Conservation (phyloP, 2,888 invertebrate species). For the Rotaria sp. region DNA sequence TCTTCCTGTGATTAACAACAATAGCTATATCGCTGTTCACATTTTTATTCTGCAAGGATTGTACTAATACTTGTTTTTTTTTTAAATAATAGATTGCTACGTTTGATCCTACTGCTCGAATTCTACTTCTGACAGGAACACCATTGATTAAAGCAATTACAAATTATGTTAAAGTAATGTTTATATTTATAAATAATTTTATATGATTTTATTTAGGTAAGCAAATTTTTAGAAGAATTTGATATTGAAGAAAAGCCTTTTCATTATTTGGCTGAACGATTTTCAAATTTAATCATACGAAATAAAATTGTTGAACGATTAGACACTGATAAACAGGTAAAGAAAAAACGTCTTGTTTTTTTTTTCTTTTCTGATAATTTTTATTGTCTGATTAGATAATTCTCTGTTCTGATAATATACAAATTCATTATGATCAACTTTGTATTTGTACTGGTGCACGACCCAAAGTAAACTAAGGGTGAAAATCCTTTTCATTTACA, state of each 20-base stretch:
- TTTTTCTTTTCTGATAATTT: conserved; percentile 31
- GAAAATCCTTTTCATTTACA: conserved; percentile 26
- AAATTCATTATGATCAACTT: conserved; percentile 68
- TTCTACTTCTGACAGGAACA: conserved; percentile 74
- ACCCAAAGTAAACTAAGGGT: conserved; percentile 62
- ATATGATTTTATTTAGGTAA: conserved; percentile 58
- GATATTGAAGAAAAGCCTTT: conserved; percentile 72
- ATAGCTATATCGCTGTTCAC: too few species aligned
- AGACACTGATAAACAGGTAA: conserved; percentile 52
- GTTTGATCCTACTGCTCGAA: conserved; percentile 63
- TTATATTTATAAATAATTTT: too few species aligned
- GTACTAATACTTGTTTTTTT: too few species aligned
- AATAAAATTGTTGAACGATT: conserved; percentile 50
- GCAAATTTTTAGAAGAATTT: conserved; percentile 75
- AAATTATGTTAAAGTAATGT: conserved; percentile 65
- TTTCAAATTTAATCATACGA: conserved; percentile 49
- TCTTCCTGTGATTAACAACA: too few species aligned
- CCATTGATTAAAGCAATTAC: conserved; percentile 78
- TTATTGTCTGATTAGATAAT: conserved; percentile 42
- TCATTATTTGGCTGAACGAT: conserved; percentile 44
- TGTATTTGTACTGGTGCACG: conserved; percentile 84
- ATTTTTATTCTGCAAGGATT: too few species aligned
- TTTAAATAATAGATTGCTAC: conserved; percentile 1
- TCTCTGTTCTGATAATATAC: conserved; percentile 49
- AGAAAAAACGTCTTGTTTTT: conserved; percentile 26